Base-by-base conservation (phyloP, 2,888 invertebrate genomes). In the Caenorhabditis japonica region DNA sequence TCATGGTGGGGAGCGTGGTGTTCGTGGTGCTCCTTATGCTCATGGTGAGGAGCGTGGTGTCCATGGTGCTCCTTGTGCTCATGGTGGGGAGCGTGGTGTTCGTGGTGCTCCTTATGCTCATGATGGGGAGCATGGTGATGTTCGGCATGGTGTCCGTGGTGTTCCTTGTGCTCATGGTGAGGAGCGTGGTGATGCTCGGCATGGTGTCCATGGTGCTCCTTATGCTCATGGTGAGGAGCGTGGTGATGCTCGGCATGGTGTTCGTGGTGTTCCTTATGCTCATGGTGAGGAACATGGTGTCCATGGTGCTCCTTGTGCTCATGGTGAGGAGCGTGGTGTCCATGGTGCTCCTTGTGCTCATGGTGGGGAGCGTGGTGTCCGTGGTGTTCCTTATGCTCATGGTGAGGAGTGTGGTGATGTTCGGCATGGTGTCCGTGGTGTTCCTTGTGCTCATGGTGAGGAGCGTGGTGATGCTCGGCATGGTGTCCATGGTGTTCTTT, bases 311-410 rank as follows among this genome's bases (percentile, higher is more conserved):
- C 13, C 1, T 12, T 34, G 21, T 55, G 53, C 3, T 46, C 47
- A 17, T 55, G 46, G 47, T 68, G 61, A n/a, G 34, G 30, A 4
- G 30, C 56, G 13, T 53, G 69, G 12, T 34, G 44, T 59, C 46
- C 59, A 23, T 58, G 59, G 25, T 58, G 49, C n/a, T 41, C 38
- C 23, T 46, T 19, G 4, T 36, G 30, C 17, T 19, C 60, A 30
- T 44, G 43, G 19, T 66, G 51, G n/a, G 47, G 33, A 5, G 41
- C 39, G 5, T 27, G 30, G 30, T 10, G 5, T 8, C 25, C 5
- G n/a, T 47, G 47, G 15, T 47, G 23, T 47, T 47, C 68, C 13
- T 69, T 59, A 41, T 51, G 66, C 36, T 23, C 49, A n/a, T 47
- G 38, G 7, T 33, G 30, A 7, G 30, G 30, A 5, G 30, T 25